Conservation (phyloP, 2,797 vertebrate genomes). For the Centropyge bicolor region DNA sequence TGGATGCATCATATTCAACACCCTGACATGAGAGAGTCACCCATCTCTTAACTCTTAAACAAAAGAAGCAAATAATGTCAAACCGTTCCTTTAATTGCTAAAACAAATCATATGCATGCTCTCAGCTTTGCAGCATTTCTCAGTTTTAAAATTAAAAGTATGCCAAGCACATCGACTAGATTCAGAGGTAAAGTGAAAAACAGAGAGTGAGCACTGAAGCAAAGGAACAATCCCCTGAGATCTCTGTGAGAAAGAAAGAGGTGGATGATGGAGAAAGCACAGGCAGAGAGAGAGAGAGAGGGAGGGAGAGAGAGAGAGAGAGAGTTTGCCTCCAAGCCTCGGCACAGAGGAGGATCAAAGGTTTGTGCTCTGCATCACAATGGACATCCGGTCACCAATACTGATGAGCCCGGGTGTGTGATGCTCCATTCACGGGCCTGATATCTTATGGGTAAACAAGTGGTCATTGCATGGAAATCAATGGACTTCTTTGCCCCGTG, state of each 20-base stretch:
- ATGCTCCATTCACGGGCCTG: slow-evolving; percentile 76
- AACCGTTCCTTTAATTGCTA: slow-evolving; percentile 16
- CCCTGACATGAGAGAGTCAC: not conserved
- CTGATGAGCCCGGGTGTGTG: slow-evolving; percentile 79
- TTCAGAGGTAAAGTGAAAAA: slow-evolving; percentile 70
- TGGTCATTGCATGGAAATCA: slow-evolving; percentile 60
- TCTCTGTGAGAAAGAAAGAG: slow-evolving; percentile 64
- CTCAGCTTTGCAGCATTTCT: slow-evolving; percentile 24
- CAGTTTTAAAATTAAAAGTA: slow-evolving; percentile 51
- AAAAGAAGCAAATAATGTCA: slow-evolving; percentile 1
- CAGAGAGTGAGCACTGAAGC: slow-evolving; percentile 65
- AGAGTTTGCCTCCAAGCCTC: slow-evolving; percentile 79
- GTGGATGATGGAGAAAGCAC: slow-evolving; percentile 73
- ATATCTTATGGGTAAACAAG: slow-evolving; percentile 75
- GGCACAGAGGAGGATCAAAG: slow-evolving; percentile 84
- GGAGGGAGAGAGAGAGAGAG: slow-evolving; percentile 48
- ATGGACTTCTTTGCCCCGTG: slow-evolving; percentile 1
- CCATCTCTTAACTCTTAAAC: not conserved
- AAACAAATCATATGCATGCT: slow-evolving; percentile 11
- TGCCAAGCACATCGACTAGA: slow-evolving; percentile 62
- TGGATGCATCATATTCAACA: not conserved
- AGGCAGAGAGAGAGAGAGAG: slow-evolving; percentile 43
- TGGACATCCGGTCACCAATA: slow-evolving; percentile 82
- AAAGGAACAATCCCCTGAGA: slow-evolving; percentile 76
- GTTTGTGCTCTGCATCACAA: slow-evolving; percentile 86